These are phyloP conservation scores for Pocillopora meandrina DNA, from an alignment of 92 coral and sea anemone species.

Conservation along the genomic window DNA sequence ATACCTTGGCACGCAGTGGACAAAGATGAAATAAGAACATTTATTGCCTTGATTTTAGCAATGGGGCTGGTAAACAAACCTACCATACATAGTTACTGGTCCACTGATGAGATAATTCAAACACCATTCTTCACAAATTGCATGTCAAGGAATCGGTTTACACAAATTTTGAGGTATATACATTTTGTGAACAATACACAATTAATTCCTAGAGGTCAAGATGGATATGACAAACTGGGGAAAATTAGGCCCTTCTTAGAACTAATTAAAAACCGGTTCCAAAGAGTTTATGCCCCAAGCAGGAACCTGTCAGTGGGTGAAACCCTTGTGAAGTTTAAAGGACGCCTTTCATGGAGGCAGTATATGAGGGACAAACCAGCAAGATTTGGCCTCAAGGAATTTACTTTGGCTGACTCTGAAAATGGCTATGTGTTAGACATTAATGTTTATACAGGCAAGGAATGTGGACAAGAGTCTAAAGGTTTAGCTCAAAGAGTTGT, in stretches of 20 bases:
- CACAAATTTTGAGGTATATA: constrained; percentile 31
- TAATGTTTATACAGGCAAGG: not conserved
- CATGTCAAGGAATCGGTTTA: constrained; percentile 43
- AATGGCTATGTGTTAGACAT: not conserved
- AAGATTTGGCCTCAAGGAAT: too few species aligned
- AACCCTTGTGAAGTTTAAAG: constrained; percentile 42
- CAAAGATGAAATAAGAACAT: constrained; percentile 28
- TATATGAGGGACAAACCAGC: too few species aligned
- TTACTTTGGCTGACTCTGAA: too few species aligned
- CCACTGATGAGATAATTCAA: constrained; percentile 34
- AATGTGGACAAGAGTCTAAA: not conserved
- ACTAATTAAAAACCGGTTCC: constrained; percentile 34
- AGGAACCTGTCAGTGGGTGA: constrained; percentile 31
- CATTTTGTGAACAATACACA: constrained; percentile 60
- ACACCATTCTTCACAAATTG: constrained; percentile 28
- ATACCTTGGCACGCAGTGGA: constrained; percentile 12
- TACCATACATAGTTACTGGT: constrained; percentile 32
- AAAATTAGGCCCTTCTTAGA: constrained; percentile 64
- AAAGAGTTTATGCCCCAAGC: constrained; percentile 30
- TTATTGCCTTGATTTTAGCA: constrained; percentile 38
- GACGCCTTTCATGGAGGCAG: constrained; percentile 15
- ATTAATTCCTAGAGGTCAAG: constrained; percentile 41
- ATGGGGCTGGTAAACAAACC: constrained; percentile 25
- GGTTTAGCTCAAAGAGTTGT: not conserved
- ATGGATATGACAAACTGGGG: constrained; percentile 41